phyloP scores from a whole-genome alignment of 1,140 invertebrate species.

The Lasioglossum albipes region DNA sequence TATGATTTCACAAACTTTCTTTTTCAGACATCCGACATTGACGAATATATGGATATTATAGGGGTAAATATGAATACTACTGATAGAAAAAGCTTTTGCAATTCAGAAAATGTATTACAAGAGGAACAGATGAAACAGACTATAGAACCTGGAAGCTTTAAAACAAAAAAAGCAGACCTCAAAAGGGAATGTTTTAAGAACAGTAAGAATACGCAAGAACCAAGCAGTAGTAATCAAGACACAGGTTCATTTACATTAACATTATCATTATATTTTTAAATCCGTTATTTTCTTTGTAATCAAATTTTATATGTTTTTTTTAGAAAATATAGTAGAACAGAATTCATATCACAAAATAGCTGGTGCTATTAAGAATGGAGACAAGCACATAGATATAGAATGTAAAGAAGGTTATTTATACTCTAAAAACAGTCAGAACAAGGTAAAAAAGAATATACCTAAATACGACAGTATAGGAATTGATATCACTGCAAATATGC shows the following conservation, averaged over 20 bases:
- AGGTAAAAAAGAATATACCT: slow-evolving; percentile 10
- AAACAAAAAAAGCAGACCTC: background rate
- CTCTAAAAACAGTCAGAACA: slow-evolving; percentile 11
- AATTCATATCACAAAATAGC: background rate
- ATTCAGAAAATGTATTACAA: slow-evolving; percentile 61
- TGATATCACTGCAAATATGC: slow-evolving; percentile 9
- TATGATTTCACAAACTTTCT: background rate
- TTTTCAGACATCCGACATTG: slow-evolving; percentile 60
- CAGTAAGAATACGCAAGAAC: background rate
- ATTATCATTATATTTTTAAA: background rate
- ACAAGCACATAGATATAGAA: slow-evolving; percentile 1
- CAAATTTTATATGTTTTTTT: slow-evolving; percentile 9
- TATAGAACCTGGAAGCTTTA: slow-evolving; percentile 5
- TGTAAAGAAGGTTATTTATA: background rate
- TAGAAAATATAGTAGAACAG: background rate
- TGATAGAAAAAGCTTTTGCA: slow-evolving; percentile 47
- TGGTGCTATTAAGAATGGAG: background rate
- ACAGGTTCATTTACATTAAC: slow-evolving; percentile 15
- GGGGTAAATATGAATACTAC: slow-evolving; percentile 51
- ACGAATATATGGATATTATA: slow-evolving; percentile 70
- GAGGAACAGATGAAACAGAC: slow-evolving; percentile 28
- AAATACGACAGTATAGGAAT: slow-evolving; percentile 24
- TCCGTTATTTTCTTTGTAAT: background rate
- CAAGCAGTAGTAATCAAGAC: background rate
- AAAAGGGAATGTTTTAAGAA: background rate